A percentile compares a stretch with the other conserved stretches of the same genome.
phyloP scores from a whole-genome alignment of 2,113 vertebrate species.

The Apodemus sylvaticus region DNA sequence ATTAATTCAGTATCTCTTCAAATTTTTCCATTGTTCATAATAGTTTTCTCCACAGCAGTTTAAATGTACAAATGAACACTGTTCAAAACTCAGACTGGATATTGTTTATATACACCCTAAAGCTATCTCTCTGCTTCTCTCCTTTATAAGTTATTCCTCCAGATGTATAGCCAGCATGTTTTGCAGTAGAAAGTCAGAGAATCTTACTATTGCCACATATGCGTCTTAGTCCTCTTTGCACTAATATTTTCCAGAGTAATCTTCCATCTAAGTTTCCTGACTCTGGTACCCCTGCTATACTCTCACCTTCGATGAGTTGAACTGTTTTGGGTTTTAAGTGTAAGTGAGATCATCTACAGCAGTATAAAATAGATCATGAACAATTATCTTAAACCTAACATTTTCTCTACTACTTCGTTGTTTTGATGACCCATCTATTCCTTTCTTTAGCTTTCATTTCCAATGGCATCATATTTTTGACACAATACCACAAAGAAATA shows the following conservation, averaged over 20 bases:
- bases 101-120: too few species aligned
- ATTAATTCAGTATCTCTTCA: too few species aligned
- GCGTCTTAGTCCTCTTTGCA: neutral
- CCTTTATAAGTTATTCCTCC: neutral
- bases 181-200: neutral
- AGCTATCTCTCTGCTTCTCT: too few species aligned
- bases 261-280: neutral
- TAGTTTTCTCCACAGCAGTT: too few species aligned
- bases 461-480: neutral
- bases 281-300: neutral
- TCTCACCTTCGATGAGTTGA: neutral
- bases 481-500: neutral
- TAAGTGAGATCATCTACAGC: neutral
- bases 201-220: neutral
- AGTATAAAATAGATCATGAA: neutral
- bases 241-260: neutral
- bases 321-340: neutral
- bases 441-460: neutral
- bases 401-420: too few species aligned
- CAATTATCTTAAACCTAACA: too few species aligned
- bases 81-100: too few species aligned
- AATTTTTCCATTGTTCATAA: too few species aligned
- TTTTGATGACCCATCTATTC: neutral
- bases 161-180: neutral
- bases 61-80: too few species aligned